phyloP scores from a whole-genome alignment of 2,888 invertebrate genomes.

The Amphipyra berbera region DNA sequence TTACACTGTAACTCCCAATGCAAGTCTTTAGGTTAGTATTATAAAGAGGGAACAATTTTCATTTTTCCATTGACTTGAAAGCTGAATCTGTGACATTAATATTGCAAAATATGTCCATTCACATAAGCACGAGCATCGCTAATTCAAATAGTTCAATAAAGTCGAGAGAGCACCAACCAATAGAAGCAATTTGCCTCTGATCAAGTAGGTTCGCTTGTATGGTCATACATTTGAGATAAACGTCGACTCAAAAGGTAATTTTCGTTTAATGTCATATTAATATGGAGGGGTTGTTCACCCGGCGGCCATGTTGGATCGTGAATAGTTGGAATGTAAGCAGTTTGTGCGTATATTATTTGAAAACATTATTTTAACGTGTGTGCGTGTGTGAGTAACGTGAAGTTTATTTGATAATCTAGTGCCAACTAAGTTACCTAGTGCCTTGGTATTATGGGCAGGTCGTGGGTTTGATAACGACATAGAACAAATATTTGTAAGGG shows the following conservation, averaged over 20 bases:
- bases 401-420: conserved; percentile 5
- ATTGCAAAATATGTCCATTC: conserved; percentile 4
- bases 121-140: background rate
- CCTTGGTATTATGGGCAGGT: no score
- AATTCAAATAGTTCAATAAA: conserved; percentile 6
- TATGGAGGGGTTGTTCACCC: background rate
- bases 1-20: background rate
- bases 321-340: conserved; percentile 1
- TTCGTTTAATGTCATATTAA: conserved; percentile 12
- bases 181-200: conserved; percentile 19
- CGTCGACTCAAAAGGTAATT: conserved; percentile 1
- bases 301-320: conserved; percentile 5
- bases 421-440: no score
- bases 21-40: background rate
- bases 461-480: no score
- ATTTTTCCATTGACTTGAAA: no score
- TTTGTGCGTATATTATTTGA: conserved; percentile 1
- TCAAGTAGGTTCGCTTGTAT: background rate
- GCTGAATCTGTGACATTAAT: background rate
- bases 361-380: conserved; percentile 7
- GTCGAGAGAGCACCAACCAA: conserved; percentile 4
- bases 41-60: no score
- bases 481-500: no score
- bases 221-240: conserved; percentile 6
- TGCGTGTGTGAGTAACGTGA: background rate